A percentile compares a stretch with the other conserved stretches of the same genome.
Evolutionary conservation across 2,797 vertebrate species (phyloP).

Genomic region (Heteromormyrus szaboi): DNA sequence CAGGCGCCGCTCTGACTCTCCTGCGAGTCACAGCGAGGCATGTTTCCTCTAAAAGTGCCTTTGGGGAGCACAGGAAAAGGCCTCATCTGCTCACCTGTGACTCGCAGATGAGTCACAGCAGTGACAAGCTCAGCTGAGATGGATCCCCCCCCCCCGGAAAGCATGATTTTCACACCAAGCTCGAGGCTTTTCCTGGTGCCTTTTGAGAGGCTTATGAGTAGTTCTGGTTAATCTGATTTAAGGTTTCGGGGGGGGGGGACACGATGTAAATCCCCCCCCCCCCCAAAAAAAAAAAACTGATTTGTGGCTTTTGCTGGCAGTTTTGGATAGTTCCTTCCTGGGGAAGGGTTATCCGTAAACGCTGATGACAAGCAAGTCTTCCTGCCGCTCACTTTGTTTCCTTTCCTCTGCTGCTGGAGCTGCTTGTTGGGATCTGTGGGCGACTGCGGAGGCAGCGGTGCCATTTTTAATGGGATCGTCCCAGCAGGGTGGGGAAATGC

Average conservation of each 20-base stretch:
- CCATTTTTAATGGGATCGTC: background rate
- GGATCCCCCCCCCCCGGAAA: background rate
- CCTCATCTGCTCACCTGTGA: background rate
- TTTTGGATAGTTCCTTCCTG: slow-evolving; percentile 1
- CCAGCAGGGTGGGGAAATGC: too few relatives aligned
- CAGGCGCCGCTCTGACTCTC: background rate
- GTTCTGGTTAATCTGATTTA: background rate
- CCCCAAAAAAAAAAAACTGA: background rate
- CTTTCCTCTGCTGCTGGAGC: background rate
- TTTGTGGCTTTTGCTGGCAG: background rate
- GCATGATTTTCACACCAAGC: background rate
- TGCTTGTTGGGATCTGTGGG: background rate
- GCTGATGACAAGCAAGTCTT: background rate
- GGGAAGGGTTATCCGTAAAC: background rate
- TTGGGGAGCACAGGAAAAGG: background rate
- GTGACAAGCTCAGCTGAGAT: background rate
- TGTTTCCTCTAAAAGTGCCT: background rate
- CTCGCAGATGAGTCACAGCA: background rate
- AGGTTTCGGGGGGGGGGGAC: background rate
- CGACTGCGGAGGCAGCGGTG: background rate
- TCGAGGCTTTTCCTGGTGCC: background rate
- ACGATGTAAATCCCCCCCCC: background rate
- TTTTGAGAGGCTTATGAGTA: background rate
- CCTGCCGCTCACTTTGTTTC: background rate
- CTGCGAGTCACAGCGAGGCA: background rate